phyloP scores from a whole-genome alignment of 2,797 vertebrate species.

The Spheniscus humboldti region DNA sequence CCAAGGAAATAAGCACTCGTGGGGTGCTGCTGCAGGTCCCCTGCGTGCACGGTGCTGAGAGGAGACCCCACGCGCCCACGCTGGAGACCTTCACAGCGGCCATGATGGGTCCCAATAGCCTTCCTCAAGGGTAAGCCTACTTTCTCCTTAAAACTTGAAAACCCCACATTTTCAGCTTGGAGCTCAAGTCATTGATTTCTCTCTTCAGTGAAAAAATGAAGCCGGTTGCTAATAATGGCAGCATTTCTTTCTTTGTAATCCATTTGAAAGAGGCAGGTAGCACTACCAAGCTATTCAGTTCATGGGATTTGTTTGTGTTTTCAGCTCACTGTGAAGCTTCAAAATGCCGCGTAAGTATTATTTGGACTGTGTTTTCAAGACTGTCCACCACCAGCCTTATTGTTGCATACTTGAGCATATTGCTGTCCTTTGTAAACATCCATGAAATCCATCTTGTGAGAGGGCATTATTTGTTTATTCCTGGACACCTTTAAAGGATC shows the following conservation, averaged over 20 bases:
- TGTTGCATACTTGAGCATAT: not conserved
- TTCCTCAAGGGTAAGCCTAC: not conserved
- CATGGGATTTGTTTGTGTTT: not conserved
- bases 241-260: not conserved
- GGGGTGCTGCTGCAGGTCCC: fast-evolving
- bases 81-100: not conserved
- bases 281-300: not conserved
- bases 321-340: not conserved
- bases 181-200: not conserved
- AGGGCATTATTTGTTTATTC: not conserved
- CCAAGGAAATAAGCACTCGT: not conserved
- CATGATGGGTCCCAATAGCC: no score
- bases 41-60: fast-evolving
- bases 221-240: fast-evolving
- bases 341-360: not conserved
- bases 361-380: not conserved
- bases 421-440: not conserved
- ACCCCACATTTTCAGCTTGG: not conserved
- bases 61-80: fast-evolving
- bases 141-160: not conserved
- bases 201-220: not conserved
- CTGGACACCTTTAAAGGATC: not conserved
- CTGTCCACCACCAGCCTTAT: not conserved
- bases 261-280: not conserved
- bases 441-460: not conserved